Percentiles rank a stretch among this genome's conserved stretches.
phyloP scores from a whole-genome alignment of 2,797 vertebrate species.

The Pachyuromys duprasi region DNA sequence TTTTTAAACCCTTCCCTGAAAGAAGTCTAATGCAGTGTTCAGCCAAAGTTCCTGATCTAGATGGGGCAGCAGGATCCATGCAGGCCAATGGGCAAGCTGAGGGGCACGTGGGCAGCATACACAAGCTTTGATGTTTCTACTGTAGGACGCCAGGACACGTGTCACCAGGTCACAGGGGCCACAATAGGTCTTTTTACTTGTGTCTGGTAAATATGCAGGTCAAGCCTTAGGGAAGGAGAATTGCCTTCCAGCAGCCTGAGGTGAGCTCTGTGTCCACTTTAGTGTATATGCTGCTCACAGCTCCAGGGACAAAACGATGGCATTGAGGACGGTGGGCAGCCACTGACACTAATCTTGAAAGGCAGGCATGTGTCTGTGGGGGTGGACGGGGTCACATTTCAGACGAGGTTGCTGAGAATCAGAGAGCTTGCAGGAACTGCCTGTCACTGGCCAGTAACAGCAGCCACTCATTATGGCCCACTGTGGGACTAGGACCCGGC shows the following conservation, averaged over 20 bases:
- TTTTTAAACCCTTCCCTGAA: neutral
- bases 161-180: neutral
- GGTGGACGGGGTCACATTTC: neutral
- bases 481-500: neutral
- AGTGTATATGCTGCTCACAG: neutral
- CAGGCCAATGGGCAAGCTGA: neutral
- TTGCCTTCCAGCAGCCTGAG: neutral
- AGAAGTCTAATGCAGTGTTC: neutral
- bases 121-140: neutral
- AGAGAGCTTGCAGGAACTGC: neutral
- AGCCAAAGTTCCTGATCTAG: neutral
- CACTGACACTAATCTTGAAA: neutral
- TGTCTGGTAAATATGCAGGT: neutral
- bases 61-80: neutral
- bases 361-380: neutral
- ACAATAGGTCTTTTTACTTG: neutral
- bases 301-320: too few relatives aligned
- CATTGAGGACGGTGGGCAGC: neutral
- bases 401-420: neutral
- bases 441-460: neutral
- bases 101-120: neutral
- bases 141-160: neutral
- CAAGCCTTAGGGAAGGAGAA: neutral
- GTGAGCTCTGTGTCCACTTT: neutral
- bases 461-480: neutral